A percentile compares a stretch with the other conserved stretches of the same genome.
Evolutionary conservation across 2,888 invertebrate species (phyloP).

Genomic region (Eristalinus aeneus): DNA sequence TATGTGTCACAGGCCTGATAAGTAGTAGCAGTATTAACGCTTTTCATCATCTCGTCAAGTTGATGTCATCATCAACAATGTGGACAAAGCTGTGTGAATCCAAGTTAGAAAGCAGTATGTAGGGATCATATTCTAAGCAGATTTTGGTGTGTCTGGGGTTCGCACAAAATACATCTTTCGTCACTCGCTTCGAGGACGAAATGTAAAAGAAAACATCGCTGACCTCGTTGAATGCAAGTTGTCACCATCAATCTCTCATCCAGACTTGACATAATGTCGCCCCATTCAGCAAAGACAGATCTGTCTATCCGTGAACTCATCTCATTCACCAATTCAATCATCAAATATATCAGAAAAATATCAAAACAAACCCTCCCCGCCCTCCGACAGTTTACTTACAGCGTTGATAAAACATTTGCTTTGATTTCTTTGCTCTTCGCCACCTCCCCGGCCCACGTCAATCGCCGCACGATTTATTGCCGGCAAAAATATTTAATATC

Average conservation of each 20-base stretch:
- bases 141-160: too few relatives aligned
- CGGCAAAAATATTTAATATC: constrained; percentile 35
- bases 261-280: background rate
- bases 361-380: background rate
- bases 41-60: too few relatives aligned
- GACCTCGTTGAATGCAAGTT: background rate
- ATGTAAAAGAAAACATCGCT: too few relatives aligned
- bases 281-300: background rate
- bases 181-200: too few relatives aligned
- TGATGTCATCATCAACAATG: too few relatives aligned
- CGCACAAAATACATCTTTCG: too few relatives aligned
- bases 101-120: too few relatives aligned
- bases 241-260: background rate
- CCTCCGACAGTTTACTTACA: background rate
- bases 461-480: constrained; percentile 25
- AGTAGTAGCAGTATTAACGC: too few relatives aligned
- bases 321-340: constrained; percentile 18
- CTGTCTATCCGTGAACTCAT: background rate
- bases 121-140: too few relatives aligned
- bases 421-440: constrained; percentile 11
- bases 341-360: constrained; percentile 8
- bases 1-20: too few relatives aligned
- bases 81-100: too few relatives aligned
- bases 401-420: constrained; percentile 13
- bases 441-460: background rate